Percentiles rank a stretch among this genome's conserved stretches.
These are phyloP conservation scores for Pristionchus fissidentatus DNA, from an alignment of 2,888 invertebrate genomes.

Conservation along the genomic window DNA sequence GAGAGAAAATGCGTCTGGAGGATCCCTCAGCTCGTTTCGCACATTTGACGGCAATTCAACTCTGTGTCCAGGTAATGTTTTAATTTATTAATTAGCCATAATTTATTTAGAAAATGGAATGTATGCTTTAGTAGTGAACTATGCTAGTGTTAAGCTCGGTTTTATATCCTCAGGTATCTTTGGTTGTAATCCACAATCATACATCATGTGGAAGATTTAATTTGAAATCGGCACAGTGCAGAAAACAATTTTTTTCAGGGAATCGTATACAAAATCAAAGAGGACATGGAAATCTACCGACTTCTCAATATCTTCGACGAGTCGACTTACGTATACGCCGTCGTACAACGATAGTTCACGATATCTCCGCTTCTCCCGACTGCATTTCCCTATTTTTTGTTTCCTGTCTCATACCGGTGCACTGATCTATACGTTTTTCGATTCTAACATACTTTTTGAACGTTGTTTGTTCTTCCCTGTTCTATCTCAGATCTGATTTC, in stretches of 20 bases:
- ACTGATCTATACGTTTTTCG: too few relatives aligned
- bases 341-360: constrained; percentile 20
- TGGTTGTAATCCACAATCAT: background rate
- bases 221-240: background rate
- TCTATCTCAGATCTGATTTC: too few relatives aligned
- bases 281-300: constrained; percentile 47
- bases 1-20: constrained; percentile 38
- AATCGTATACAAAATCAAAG: constrained; percentile 31
- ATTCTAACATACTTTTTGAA: too few relatives aligned
- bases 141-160: background rate
- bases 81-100: background rate
- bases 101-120: background rate
- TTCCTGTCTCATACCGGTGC: too few relatives aligned
- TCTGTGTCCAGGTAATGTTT: constrained; percentile 45
- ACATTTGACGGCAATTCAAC: constrained; percentile 27
- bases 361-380: too few relatives aligned
- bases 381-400: too few relatives aligned
- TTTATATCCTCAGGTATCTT: background rate
- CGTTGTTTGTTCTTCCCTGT: too few relatives aligned
- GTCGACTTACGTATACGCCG: constrained; percentile 5
- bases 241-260: background rate
- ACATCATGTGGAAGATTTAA: background rate
- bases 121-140: background rate
- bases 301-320: constrained; percentile 46
- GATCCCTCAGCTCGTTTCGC: constrained; percentile 3